Evolutionary conservation across 2,113 vertebrate genomes (phyloP).

Genomic region (Origma solitaria): DNA sequence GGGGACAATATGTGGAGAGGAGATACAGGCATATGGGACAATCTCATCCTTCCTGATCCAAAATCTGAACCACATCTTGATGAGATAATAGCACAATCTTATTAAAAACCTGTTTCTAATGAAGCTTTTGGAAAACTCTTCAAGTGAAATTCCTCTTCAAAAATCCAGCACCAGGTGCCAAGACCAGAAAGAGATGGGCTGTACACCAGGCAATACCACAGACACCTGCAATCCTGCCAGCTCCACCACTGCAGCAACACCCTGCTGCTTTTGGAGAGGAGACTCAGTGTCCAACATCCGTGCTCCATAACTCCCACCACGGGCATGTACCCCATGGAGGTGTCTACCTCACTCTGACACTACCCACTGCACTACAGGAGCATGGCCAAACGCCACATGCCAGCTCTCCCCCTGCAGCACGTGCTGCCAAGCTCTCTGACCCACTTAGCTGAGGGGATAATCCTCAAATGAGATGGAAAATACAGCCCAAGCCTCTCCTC

Average conservation of each 20-base stretch:
- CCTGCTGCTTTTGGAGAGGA: not conserved
- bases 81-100: not conserved
- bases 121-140: not conserved
- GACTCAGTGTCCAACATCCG: not conserved
- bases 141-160: not conserved
- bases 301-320: accelerated
- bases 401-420: not conserved
- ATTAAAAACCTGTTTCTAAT: not conserved
- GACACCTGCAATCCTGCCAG: not conserved
- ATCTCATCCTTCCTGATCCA: not conserved
- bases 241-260: not conserved
- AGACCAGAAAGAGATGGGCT: not conserved
- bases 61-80: not conserved
- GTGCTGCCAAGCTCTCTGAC: not conserved
- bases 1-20: not conserved
- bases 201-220: not conserved
- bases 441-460: not conserved
- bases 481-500: not conserved
- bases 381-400: not conserved
- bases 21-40: accelerated
- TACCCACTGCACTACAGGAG: not conserved
- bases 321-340: not conserved
- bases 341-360: accelerated
- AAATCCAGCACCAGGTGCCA: not conserved
- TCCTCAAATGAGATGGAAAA: not conserved